A percentile compares a stretch with the other conserved stretches of the same genome.
Conservation (phyloP, 1,140 invertebrate species). For the Eubasilissa regina region DNA sequence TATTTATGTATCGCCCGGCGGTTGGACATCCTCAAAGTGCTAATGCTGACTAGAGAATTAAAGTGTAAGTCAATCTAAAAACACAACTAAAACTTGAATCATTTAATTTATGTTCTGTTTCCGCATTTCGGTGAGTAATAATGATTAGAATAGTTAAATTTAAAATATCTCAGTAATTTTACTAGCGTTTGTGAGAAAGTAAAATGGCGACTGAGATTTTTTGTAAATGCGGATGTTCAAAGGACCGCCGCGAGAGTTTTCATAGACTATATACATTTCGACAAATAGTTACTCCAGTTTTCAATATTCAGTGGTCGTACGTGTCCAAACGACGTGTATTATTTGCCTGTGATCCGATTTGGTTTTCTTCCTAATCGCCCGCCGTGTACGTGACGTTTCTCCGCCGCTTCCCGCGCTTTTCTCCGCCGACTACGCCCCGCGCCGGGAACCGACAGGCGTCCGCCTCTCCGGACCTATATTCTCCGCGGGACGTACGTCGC, state of each 20-base stretch:
- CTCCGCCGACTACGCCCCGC: neutral
- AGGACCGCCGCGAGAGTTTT: neutral
- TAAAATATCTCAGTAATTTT: neutral
- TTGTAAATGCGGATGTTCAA: neutral
- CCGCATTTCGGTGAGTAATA: neutral
- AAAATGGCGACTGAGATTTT: neutral
- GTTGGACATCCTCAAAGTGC: no score
- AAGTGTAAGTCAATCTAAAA: no score
- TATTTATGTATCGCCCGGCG: no score
- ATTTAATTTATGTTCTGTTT: no score
- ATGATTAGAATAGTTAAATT: neutral
- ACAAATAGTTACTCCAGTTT: neutral
- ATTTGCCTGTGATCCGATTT: neutral
- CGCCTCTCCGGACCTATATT: conserved; percentile 11
- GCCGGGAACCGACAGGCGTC: conserved; percentile 12
- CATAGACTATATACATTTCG: neutral
- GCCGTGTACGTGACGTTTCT: conserved; percentile 9
- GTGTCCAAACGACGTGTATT: conserved; percentile 20
- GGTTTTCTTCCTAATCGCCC: neutral
- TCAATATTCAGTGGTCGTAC: conserved; percentile 16
- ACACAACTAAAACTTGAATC: neutral
- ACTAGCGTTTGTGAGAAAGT: neutral
- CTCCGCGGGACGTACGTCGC: conserved; percentile 22
- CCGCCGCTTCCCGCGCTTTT: conserved; percentile 10
- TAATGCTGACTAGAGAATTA: no score